Evolutionary conservation across 2,888 invertebrate species (phyloP), one percentile per base, ranked within the genome.

Genomic region (Andrena fulva): DNA sequence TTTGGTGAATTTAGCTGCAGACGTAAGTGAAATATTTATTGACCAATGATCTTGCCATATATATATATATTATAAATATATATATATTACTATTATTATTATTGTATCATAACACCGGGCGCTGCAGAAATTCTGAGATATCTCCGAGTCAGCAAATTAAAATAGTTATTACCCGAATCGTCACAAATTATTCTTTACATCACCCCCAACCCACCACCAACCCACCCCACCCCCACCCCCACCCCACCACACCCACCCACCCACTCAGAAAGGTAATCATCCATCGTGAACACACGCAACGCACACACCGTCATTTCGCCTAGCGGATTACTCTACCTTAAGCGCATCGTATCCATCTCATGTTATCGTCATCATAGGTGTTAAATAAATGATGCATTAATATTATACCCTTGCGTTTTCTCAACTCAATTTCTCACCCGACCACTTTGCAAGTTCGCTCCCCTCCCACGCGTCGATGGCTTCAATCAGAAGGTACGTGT

Each of bases 11-110:
- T 87, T 88, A 88, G 85, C 81, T 81, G 68, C 80, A 84, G 79
- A 85, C 76, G 85, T 87, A 89, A 90, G 86, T 86, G 84, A 92
- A 91, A 90, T 92, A 92, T 92, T 92, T 92, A 92, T 92, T 92
- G 91, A 92, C 90, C 91, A 91, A 92, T 91, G 90, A 92, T 86
- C 90, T 92, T 92, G 92, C 92, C 92, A 92, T 92, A 89, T 90
- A 87, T 78, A 80, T 75, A 84, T 83, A 77, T 80, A 67, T 78
- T 33, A 73, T 77, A 82, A 62, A 67, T 78, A 86, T 69, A 77
- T 56, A 82, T 72, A 80, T 82, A 86, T 80, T 67, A 86, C 86
- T 86, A 84, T 85, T 88, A 89, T 88, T 87, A 89, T 88, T 91
- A 89, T 89, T 91, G 89, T 90, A 90, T 88, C 78, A 89, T 90